A percentile compares a stretch with the other conserved stretches of the same genome.
Conservation (phyloP, 2,797 vertebrate species). For the Arremon aurantiirostris region DNA sequence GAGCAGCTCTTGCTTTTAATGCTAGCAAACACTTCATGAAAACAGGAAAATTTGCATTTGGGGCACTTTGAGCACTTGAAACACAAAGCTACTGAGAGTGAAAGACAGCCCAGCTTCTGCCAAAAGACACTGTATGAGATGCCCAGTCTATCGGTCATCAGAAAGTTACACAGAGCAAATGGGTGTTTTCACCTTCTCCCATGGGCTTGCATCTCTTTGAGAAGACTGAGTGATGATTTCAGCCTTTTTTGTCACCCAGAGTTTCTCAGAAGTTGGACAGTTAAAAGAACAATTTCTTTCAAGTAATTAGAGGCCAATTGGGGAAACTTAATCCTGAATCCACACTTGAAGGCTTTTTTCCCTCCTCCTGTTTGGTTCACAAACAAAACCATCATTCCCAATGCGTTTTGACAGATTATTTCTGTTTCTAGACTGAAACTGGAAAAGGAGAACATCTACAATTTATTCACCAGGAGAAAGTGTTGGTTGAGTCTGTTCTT, state of each 20-base stretch:
- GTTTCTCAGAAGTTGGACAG: background rate
- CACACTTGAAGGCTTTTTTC: background rate
- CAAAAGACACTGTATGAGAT: background rate
- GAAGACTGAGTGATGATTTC: background rate
- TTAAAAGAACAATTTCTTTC: background rate
- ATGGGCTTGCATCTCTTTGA: background rate
- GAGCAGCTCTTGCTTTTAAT: background rate
- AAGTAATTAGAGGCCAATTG: background rate
- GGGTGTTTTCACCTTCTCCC: accelerated
- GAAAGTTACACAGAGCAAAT: background rate
- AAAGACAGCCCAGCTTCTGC: background rate
- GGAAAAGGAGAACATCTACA: background rate
- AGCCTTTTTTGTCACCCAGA: background rate
- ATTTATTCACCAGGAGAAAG: background rate
- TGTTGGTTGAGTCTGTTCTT: background rate
- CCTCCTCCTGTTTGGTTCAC: background rate
- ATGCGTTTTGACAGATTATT: background rate
- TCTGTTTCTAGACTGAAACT: background rate
- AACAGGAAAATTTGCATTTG: background rate
- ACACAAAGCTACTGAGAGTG: background rate
- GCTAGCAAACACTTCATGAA: background rate
- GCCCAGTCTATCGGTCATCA: background rate
- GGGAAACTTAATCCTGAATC: background rate
- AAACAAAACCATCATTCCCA: background rate
- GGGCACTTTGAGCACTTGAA: background rate